Percentiles rank a stretch among this genome's conserved stretches.
phyloP scores from a whole-genome alignment of 2,797 vertebrate genomes.

The Podargus strigoides region DNA sequence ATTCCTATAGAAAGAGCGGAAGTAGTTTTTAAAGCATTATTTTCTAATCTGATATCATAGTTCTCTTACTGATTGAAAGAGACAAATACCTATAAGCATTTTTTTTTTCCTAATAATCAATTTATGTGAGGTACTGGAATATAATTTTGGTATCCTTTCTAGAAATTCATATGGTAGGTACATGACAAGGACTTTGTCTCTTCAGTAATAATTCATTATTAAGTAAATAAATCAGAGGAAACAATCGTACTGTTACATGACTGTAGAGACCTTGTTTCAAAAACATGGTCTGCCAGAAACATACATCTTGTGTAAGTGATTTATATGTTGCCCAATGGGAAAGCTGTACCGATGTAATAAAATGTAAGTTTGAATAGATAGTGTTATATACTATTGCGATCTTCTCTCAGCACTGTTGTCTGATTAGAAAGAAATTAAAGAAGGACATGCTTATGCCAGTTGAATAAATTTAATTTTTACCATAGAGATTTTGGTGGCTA shows the following conservation, averaged over 20 bases:
- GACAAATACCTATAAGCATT: background rate
- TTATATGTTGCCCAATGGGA: background rate
- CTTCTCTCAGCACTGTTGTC: background rate
- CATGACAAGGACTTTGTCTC: background rate
- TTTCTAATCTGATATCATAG: background rate
- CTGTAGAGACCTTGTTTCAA: background rate
- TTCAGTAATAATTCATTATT: background rate
- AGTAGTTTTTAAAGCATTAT: background rate
- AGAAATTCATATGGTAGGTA: background rate
- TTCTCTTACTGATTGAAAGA: background rate
- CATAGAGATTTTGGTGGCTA: background rate
- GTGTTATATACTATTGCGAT: background rate
- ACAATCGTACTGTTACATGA: background rate
- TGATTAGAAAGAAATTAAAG: background rate
- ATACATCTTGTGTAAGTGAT: background rate
- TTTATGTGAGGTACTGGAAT: background rate
- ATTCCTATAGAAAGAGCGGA: background rate
- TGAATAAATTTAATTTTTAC: background rate
- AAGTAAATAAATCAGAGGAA: background rate
- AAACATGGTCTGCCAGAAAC: background rate
- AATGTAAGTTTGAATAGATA: background rate
- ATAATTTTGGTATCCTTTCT: background rate
- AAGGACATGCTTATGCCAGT: background rate
- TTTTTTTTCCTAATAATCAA: background rate
- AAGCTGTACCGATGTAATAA: background rate